Conservation (phyloP, 1,140 invertebrate genomes). For the Macrobrachium nipponense region DNA sequence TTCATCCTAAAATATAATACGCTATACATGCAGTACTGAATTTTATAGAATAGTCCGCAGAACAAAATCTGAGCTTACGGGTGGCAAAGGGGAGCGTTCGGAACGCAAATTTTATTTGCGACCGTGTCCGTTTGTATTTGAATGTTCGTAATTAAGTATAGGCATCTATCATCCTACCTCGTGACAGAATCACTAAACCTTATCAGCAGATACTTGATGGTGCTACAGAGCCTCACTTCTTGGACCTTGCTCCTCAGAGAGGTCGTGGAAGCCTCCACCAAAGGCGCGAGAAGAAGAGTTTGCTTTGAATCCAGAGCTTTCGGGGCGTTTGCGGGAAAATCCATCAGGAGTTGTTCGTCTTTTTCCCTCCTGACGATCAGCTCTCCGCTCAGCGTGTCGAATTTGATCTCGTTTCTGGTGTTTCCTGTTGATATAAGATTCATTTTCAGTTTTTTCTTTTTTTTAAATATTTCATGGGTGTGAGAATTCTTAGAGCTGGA, state of each 20-base stretch:
- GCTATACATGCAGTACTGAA: too few relatives aligned
- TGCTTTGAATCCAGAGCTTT: background rate
- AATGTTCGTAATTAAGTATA: too few relatives aligned
- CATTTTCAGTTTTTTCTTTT: too few relatives aligned
- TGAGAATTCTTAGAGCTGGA: background rate
- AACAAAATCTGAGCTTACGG: too few relatives aligned
- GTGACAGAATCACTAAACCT: constrained; percentile 5
- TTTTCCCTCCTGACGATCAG: constrained; percentile 13
- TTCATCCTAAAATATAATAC: too few relatives aligned
- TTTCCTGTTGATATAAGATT: constrained; percentile 7
- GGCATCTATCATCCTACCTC: constrained; percentile 11
- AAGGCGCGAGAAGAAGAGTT: background rate
- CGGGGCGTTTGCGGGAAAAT: constrained; percentile 25
- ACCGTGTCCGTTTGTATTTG: too few relatives aligned
- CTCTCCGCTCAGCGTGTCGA: constrained; percentile 32
- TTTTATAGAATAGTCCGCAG: too few relatives aligned
- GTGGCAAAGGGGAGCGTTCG: too few relatives aligned
- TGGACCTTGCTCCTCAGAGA: background rate
- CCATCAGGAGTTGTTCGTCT: constrained; percentile 1
- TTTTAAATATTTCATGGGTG: too few relatives aligned
- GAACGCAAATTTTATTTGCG: too few relatives aligned
- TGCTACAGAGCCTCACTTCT: background rate
- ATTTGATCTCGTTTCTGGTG: constrained; percentile 2
- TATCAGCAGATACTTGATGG: constrained; percentile 42
- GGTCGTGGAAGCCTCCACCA: background rate